Evolutionary conservation across 2,797 vertebrate genomes (phyloP).

Genomic region (Chrosomus eos): DNA sequence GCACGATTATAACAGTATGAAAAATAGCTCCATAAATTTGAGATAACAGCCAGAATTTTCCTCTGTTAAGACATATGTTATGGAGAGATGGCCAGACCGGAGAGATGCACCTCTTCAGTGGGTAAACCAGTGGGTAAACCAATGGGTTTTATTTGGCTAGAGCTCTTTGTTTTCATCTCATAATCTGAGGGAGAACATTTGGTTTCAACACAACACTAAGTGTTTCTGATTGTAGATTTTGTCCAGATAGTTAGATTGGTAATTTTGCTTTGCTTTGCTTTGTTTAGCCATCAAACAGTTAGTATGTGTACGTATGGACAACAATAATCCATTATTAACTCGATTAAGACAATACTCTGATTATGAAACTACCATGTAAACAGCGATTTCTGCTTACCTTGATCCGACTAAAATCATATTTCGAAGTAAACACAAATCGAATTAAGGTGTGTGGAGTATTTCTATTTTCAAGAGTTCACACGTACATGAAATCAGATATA

Average conservation of each 20-base stretch:
- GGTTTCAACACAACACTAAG: constrained; percentile 61
- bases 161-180: constrained; percentile 60
- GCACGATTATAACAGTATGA: constrained; percentile 52
- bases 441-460: too few species aligned
- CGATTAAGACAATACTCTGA: too few species aligned
- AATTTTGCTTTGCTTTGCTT: too few species aligned
- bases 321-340: too few species aligned
- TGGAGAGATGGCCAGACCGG: constrained; percentile 59
- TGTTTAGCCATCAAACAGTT: too few species aligned
- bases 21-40: constrained; percentile 56
- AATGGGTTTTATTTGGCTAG: constrained; percentile 62
- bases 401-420: too few species aligned
- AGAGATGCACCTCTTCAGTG: constrained; percentile 64
- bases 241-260: constrained; percentile 52
- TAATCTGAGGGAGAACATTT: constrained; percentile 82
- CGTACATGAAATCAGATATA: too few species aligned
- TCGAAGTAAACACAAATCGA: too few species aligned
- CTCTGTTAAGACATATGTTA: constrained; percentile 64
- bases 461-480: too few species aligned
- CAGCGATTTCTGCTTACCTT: too few species aligned
- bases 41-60: constrained; percentile 62
- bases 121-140: constrained; percentile 71
- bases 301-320: too few species aligned
- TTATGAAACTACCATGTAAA: too few species aligned
- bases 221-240: neutral